Conservation (phyloP, 2,113 vertebrate species). For the Illadopsis cleaveri region DNA sequence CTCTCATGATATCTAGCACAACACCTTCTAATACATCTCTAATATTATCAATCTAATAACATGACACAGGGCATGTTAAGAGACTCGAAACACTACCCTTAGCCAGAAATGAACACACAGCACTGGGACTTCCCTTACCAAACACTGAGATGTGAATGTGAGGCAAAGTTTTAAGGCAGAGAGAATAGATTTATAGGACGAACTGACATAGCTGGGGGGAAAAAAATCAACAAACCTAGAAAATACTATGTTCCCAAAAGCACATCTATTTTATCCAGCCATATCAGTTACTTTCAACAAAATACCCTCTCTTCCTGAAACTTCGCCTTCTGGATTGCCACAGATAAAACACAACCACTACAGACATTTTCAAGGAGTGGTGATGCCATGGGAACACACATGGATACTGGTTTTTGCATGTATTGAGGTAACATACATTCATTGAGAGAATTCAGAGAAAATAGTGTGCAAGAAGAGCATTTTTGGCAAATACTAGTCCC, state of each 20-base stretch:
- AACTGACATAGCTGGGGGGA: background rate
- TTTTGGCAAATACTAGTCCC: background rate
- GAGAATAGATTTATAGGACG: background rate
- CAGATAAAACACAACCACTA: background rate
- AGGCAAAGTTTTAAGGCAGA: background rate
- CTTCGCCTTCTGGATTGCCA: background rate
- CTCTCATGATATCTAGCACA: constrained; percentile 4
- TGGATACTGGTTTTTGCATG: background rate
- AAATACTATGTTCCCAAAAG: background rate
- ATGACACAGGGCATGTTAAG: background rate
- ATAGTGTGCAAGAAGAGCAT: background rate
- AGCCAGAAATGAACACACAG: background rate
- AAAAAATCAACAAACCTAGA: background rate
- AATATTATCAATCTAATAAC: background rate
- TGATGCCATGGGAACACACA: background rate
- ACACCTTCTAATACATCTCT: background rate
- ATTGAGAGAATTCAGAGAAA: background rate
- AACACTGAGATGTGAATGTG: background rate
- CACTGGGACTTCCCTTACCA: background rate
- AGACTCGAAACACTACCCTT: background rate
- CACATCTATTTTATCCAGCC: background rate
- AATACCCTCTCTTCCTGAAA: background rate
- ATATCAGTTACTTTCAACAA: background rate
- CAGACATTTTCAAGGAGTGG: background rate
- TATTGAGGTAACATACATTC: background rate